Evolutionary conservation across 2,113 vertebrate genomes (phyloP), one percentile per base, ranked within the genome.

Genomic region (Archilochus colubris): DNA sequence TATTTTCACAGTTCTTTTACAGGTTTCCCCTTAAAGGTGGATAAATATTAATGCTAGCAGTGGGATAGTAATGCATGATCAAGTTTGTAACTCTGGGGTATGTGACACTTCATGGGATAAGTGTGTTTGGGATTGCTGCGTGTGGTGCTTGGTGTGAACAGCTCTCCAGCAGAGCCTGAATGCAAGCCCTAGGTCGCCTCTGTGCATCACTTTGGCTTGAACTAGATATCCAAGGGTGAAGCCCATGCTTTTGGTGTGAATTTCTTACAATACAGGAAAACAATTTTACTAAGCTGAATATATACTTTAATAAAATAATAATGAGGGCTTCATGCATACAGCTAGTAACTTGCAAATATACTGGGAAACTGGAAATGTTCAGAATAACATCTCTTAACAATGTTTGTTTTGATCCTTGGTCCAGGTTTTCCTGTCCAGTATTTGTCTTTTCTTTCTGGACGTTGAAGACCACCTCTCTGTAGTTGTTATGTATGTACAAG

Each of bases 81-180:
- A 31, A 43, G 33, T 77, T 62, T 62, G 15, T 54, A 48, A 67
- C 24, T 73, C 51, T 59, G 57, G 19, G 9, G 10, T 78, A 2
- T 55, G 31, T 51, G 51, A 8, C 69, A 8, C 24, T 75, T 16
- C 9, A 12, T 27, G 48, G 28, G 21, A 18, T 79, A 48, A 53
- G 10, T 13, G 5, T 48, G 23, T 44, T 91, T 48, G 53, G 36
- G 12, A 15, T 55, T 62, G 53, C 28, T 59, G 7, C 14, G 8
- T 51, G 27, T 53, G 20, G 50, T 44, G 31, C 25, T 76, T 27
- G 33, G 6, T 31, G 14, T 3, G 0, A 87, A 31, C 18, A 0
- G 0, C 20, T 50, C 40, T 8, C 2, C 12, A 73, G 30, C 48
- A 28, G 36, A 54, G 10, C 44, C 5, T 6, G 51, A 54, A 43